phyloP scores from a whole-genome alignment of 2,888 invertebrate genomes.

The Acleris emargana region DNA sequence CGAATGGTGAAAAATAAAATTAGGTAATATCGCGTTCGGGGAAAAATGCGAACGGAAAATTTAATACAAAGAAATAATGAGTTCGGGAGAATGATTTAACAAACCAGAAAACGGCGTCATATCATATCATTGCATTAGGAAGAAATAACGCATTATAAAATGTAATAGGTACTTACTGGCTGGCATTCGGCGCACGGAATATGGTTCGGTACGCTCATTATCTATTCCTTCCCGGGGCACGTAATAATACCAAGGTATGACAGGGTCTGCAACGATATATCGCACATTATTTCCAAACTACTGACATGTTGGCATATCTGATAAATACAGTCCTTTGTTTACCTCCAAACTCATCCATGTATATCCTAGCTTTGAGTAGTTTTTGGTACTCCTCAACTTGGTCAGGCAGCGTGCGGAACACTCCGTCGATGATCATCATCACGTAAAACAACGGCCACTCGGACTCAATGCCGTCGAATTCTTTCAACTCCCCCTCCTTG shows the following conservation, averaged over 20 bases:
- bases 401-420: constrained; percentile 92
- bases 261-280: constrained; percentile 86
- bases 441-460: constrained; percentile 99
- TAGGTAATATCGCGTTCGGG: no score
- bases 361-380: constrained; percentile 91
- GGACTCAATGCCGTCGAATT: constrained; percentile 97
- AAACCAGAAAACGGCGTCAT: neutral
- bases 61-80: no score
- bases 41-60: no score
- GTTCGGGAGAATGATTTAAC: no score
- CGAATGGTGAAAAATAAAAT: no score
- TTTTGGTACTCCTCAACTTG: constrained; percentile 97
- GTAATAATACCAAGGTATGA: constrained; percentile 97
- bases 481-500: constrained; percentile 95
- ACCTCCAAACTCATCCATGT: constrained; percentile 92
- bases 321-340: constrained; percentile 21
- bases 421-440: constrained; percentile 98
- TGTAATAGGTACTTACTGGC: constrained; percentile 76
- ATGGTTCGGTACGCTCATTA: constrained; percentile 87
- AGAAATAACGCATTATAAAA: neutral
- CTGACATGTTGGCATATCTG: neutral
- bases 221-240: constrained; percentile 90
- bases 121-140: no score
- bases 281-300: constrained; percentile 20
- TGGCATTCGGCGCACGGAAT: constrained; percentile 85